Evolutionary conservation across 2,113 vertebrate genomes (phyloP).

Genomic region (Ochotona curzoniae): DNA sequence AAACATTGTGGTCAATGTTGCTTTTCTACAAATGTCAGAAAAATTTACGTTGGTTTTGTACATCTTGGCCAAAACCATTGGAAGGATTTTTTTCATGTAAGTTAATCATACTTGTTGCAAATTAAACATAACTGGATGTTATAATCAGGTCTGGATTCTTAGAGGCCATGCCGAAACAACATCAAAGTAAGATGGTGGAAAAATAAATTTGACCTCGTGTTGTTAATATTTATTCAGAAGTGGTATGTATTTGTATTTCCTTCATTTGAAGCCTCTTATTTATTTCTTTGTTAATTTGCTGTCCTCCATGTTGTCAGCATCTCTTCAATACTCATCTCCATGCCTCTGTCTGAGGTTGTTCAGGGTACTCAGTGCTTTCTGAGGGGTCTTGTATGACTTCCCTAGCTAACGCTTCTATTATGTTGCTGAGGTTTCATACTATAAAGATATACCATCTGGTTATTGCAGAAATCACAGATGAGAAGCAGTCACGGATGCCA

Average conservation of each 20-base stretch:
- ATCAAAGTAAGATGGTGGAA: not conserved
- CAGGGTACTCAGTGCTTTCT: not conserved
- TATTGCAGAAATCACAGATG: not conserved
- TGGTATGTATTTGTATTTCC: not conserved
- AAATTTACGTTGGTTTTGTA: not conserved
- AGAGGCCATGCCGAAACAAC: not conserved
- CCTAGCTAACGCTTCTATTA: not conserved
- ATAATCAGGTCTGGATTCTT: not conserved
- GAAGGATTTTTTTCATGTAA: not conserved
- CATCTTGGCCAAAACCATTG: not conserved
- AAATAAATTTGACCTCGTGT: not conserved
- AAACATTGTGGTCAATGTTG: not conserved
- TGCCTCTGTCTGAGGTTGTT: not conserved
- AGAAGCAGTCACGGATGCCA: not conserved
- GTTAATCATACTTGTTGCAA: conserved; percentile 1
- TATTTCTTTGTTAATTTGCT: not conserved
- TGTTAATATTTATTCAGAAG: not conserved
- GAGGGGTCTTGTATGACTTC: not conserved
- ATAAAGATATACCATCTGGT: not conserved
- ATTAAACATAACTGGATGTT: not conserved
- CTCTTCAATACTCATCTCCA: not conserved
- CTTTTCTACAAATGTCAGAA: not conserved
- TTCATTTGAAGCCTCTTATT: not conserved
- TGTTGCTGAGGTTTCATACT: not conserved
- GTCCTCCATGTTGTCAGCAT: not conserved